Evolutionary conservation across 1,140 invertebrate species (phyloP), one percentile per base, ranked within the genome.

Genomic region (Musca vetustissima): DNA sequence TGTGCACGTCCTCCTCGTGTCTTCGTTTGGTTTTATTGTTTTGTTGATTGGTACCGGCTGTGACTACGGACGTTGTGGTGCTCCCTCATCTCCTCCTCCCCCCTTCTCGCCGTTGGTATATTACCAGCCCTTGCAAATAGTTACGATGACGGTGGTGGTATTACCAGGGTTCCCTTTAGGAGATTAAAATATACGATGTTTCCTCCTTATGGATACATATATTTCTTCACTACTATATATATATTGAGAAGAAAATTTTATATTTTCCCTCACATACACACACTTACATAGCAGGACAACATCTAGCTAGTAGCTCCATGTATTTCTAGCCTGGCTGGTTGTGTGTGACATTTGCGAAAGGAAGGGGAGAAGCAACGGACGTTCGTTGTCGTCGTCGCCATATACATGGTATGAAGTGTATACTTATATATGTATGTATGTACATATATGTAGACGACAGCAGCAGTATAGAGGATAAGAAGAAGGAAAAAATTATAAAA

Each of bases 131-230:
- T n/a, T n/a, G n/a, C n/a, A n/a, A n/a, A n/a, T n/a, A n/a, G n/a
- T n/a, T n/a, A n/a, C n/a, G n/a, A n/a, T n/a, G n/a, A n/a, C n/a
- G n/a, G n/a, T n/a, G n/a, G n/a, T n/a, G n/a, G n/a, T n/a, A n/a
- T n/a, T n/a, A n/a, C n/a, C n/a, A n/a, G n/a, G 9, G 25, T 17
- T 61, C 57, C 57, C 57, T 32, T 61, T 61, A 61, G 57, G 19
- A 61, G 57, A 61, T 61, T 61, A 61, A 61, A 61, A 61, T 36
- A 19, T 61, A 21, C 49, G 17, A 52, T 52, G 49, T 52, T 43
- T 14, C 25, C 25, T 2, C 11, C 2, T 32, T 19, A 8, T 59
- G 28, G 3, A 28, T 28, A 8, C 8, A 28, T 28, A 8, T 28
- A 4, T 28, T 28, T 28, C 28, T 28, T 28, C 28, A 4, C 28